Evolutionary conservation across 2,888 invertebrate species (phyloP).

Genomic region (Ommatoiulus sabulosus): DNA sequence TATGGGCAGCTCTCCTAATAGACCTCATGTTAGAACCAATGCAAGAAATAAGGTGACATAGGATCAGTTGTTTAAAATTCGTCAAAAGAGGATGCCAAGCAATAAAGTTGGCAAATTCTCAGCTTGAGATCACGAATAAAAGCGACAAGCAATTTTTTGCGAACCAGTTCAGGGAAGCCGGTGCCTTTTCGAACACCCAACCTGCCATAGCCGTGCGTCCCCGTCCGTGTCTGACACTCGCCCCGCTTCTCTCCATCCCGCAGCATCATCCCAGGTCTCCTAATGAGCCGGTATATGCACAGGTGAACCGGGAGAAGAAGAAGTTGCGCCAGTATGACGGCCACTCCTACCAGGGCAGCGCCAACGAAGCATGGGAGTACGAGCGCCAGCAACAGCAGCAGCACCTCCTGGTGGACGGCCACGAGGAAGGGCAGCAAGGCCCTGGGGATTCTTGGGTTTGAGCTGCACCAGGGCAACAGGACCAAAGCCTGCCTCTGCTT

Average conservation of each 20-base stretch:
- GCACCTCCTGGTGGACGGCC: slow-evolving; percentile 55
- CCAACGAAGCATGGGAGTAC: slow-evolving; percentile 58
- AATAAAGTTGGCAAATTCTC: too few relatives aligned
- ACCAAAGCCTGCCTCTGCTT: neutral
- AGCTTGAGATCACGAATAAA: too few relatives aligned
- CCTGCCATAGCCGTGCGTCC: slow-evolving; percentile 1
- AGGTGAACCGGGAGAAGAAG: slow-evolving; percentile 77
- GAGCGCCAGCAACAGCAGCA: slow-evolving; percentile 60
- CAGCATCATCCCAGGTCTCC: slow-evolving; percentile 68
- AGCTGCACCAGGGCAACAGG: slow-evolving; percentile 58
- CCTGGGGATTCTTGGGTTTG: slow-evolving; percentile 72
- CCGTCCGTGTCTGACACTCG: slow-evolving; percentile 51
- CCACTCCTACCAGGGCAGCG: slow-evolving; percentile 56
- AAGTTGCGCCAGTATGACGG: slow-evolving; percentile 70
- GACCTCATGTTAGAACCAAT: too few relatives aligned
- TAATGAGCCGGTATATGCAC: slow-evolving; percentile 76
- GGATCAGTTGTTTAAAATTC: too few relatives aligned
- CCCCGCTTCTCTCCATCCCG: slow-evolving; percentile 55
- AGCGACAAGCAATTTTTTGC: too few relatives aligned
- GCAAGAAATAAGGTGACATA: too few relatives aligned
- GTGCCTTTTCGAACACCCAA: slow-evolving; percentile 26
- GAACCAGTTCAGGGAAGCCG: neutral
- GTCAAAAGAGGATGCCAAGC: too few relatives aligned
- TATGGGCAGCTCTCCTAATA: too few relatives aligned
- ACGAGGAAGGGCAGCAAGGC: slow-evolving; percentile 61